Evolutionary conservation across 2,888 invertebrate species (phyloP), one percentile per base, ranked within the genome.

Genomic region (Lasiommata megera): DNA sequence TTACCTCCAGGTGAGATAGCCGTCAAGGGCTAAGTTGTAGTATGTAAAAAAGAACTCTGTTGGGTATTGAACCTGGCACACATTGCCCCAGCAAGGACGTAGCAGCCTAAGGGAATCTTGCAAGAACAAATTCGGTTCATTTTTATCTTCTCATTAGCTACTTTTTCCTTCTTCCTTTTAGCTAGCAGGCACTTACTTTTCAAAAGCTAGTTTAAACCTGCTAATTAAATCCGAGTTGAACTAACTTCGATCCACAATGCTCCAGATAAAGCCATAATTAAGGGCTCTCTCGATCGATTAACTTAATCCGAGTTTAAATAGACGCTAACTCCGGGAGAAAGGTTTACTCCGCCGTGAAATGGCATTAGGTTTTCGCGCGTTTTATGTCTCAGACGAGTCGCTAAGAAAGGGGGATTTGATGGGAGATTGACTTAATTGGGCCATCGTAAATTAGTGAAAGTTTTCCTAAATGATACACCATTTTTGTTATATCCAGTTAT

Each of bases 281-380:
- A 89, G 82, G 79, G 79, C 87, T 82, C 87, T 91, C 91, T 77
- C 88, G 77, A 89, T 88, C 89, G 91, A 91, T 91, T 91, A 90
- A 88, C 75, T 84, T 86, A 83, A 90, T 83, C 85, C 83, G 80
- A 89, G 88, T 90, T 90, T 85, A 89, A 89, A 88, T 80, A 87
- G 89, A 89, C 88, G 88, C 79, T 91, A 91, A 91, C 89, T 88
- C 82, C 75, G 66, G 73, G 80, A 84, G 91, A 91, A 89, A 87
- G 91, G 91, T 89, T 88, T 89, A 90, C 88, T 89, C 88, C 85
- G 79, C 77, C 89, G 90, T 91, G 88, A 89, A 91, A 91, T 90
- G 88, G 88, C 83, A 87, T 91, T 90, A 91, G 88, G 88, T 89
- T 88, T 88, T 89, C 88, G 83, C 86, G 85, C 86, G 80, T 87